Evolutionary conservation across 92 coral and sea anemone species (phyloP), one percentile per base, ranked within the genome.

Genomic region (Galaxea fascicularis): DNA sequence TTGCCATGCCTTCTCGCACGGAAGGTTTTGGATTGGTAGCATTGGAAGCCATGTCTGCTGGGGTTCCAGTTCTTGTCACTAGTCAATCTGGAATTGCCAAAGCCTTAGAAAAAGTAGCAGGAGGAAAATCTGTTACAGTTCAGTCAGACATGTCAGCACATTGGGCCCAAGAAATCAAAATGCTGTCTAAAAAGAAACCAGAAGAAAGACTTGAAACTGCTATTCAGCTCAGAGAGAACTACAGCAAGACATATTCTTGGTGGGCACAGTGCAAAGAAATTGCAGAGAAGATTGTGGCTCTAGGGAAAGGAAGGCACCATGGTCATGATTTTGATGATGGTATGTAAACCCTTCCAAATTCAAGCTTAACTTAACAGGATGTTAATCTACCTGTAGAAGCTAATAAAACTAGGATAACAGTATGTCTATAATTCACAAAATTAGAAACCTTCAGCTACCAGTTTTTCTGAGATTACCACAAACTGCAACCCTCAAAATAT

Each of bases 1-100:
- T n/a, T n/a, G n/a, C n/a, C n/a, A n/a, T n/a, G n/a, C n/a, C n/a
- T n/a, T n/a, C n/a, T n/a, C 79, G 79, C 47, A 74, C 79, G 0
- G 79, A 74, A 56, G 79, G 79, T 28, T 74, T 53, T 52, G 79
- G 51, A 3, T 21, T 74, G 47, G 22, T 74, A 9, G 79, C 79
- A 6, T 47, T 74, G 51, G 65, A 74, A 30, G 79, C 79, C 30
- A 74, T 74, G 17, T 74, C 79, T 0, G 79, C 79, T 26, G 65
- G 46, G 9, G 65, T 74, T 4, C 65, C 79, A 26, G 64, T 74
- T 1, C 79, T 74, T 9, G 46, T 74, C 14, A 28, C 79, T 24
- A 16, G 47, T 8, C 65, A 74, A 52, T 54, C 47, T 54, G 79
- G 79, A 14, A 53, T 74, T 4, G 79, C 79, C 4, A 28, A 74